Evolutionary conservation across 2,888 invertebrate genomes (phyloP).

Genomic region (Nezara viridula): DNA sequence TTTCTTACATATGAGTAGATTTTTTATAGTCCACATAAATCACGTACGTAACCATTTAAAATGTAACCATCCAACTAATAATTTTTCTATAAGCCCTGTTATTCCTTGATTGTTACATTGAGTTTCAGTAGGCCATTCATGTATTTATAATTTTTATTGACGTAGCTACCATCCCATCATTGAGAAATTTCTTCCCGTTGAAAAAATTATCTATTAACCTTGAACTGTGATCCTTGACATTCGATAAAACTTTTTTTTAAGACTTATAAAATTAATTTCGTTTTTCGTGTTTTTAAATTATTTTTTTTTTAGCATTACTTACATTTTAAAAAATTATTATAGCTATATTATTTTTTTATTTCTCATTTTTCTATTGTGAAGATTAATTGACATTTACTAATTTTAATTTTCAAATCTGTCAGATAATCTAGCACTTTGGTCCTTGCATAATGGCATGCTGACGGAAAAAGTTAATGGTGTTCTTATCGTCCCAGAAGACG

Average conservation of each 20-base stretch:
- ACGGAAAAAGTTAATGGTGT: conserved; percentile 6
- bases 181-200: neutral
- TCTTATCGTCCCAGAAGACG: neutral
- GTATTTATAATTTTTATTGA: neutral
- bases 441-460: neutral
- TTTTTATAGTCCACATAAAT: neutral
- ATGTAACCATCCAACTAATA: neutral
- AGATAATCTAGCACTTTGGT: neutral
- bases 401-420: neutral
- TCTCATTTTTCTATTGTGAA: too few species aligned
- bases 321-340: too few species aligned
- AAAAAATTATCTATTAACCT: neutral
- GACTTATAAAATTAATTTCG: neutral
- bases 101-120: neutral
- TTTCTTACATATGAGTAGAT: neutral
- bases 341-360: too few species aligned
- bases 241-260: neutral
- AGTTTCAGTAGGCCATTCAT: neutral
- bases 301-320: neutral
- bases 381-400: neutral
- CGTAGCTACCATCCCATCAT: neutral
- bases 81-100: neutral
- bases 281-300: neutral
- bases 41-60: neutral
- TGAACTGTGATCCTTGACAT: neutral